A percentile compares a stretch with the other conserved stretches of the same genome.
Conservation (phyloP, 2,797 vertebrate genomes). For the Poeciliopsis presidionis region DNA sequence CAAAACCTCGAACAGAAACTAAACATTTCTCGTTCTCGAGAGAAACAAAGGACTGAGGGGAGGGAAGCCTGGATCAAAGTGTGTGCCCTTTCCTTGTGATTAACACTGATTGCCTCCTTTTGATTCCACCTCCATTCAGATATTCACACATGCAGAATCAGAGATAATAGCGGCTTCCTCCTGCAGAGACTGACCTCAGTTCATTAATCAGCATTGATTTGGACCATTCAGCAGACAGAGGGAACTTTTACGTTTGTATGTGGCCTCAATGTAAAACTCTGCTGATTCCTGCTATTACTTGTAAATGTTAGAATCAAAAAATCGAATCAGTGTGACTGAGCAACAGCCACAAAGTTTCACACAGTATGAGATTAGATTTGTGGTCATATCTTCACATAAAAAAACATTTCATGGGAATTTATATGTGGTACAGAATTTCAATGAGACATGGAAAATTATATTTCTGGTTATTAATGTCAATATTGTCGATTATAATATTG, state of each 20-base stretch:
- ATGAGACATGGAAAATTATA: neutral
- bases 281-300: conserved; percentile 50
- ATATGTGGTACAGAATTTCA: neutral
- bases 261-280: conserved; percentile 44
- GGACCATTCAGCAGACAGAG: conserved; percentile 48
- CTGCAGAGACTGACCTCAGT: conserved; percentile 59
- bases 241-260: conserved; percentile 44
- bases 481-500: neutral
- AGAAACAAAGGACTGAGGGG: conserved; percentile 29
- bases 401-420: neutral
- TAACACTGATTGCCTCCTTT: conserved; percentile 70
- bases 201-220: conserved; percentile 79
- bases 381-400: neutral
- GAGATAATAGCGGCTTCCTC: conserved; percentile 67
- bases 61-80: conserved; percentile 55
- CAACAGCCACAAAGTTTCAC: conserved; percentile 3
- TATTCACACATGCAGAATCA: conserved; percentile 47
- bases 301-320: conserved; percentile 32
- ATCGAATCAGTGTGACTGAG: conserved; percentile 7
- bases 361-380: neutral
- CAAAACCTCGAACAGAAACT: conserved; percentile 57
- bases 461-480: neutral
- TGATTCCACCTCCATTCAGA: conserved; percentile 68
- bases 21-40: conserved; percentile 45
- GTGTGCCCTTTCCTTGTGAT: conserved; percentile 69